A percentile compares a stretch with the other conserved stretches of the same genome.
phyloP scores from a whole-genome alignment of 2,113 vertebrate species.

The Platysteira castanea region DNA sequence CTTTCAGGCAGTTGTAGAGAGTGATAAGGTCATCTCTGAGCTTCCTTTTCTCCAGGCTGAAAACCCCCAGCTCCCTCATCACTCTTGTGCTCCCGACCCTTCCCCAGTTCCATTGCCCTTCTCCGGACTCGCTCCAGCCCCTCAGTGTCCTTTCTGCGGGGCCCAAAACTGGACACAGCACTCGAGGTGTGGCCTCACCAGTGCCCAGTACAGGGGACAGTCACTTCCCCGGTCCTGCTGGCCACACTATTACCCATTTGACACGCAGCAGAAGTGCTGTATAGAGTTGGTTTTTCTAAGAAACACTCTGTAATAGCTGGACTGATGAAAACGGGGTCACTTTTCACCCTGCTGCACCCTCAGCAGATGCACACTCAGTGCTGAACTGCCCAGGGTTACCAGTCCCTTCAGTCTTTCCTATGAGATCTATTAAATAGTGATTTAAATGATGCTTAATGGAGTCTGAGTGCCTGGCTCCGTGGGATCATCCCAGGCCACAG shows the following conservation, averaged over 20 bases:
- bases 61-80: neutral
- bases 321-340: accelerated
- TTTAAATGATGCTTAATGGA: neutral
- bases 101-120: neutral
- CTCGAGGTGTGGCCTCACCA: neutral
- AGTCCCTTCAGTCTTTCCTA: accelerated
- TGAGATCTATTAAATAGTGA: neutral
- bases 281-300: accelerated
- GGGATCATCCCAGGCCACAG: neutral
- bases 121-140: neutral
- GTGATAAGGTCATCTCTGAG: neutral
- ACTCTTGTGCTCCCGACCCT: neutral
- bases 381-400: neutral
- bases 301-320: too few species aligned
- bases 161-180: neutral
- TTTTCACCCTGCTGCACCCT: neutral
- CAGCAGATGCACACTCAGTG: neutral
- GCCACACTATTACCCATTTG: too few species aligned
- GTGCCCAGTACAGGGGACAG: accelerated
- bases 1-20: too few species aligned
- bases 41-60: neutral
- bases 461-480: neutral
- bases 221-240: neutral
- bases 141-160: neutral
- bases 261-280: accelerated